These are phyloP conservation scores for Alosa alosa DNA, from an alignment of 2,113 vertebrate genomes.

Conservation along the genomic window DNA sequence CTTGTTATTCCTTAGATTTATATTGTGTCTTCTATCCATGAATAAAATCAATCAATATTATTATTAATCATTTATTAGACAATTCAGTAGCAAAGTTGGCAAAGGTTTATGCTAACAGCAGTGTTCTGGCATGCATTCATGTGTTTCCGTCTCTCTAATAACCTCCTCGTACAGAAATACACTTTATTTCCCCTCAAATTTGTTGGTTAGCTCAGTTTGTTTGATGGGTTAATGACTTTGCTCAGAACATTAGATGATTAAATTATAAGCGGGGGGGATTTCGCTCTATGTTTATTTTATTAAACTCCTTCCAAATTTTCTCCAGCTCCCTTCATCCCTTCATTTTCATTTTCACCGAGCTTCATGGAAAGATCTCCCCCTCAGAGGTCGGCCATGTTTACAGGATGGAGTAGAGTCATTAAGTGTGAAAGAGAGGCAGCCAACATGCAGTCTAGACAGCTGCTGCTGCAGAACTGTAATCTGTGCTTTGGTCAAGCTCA, in stretches of 20 bases:
- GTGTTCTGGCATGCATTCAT: too few relatives aligned
- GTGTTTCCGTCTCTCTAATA: too few relatives aligned
- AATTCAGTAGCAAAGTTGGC: not conserved
- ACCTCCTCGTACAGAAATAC: not conserved
- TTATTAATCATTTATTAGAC: not conserved
- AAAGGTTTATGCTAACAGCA: not conserved
- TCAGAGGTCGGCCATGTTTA: not conserved
- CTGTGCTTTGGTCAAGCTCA: not conserved
- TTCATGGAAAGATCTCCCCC: not conserved
- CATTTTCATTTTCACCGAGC: not conserved
- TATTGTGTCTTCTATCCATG: too few relatives aligned
- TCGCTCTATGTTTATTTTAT: not conserved
- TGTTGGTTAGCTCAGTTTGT: not conserved
- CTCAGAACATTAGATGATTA: not conserved
- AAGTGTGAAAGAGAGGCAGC: not conserved
- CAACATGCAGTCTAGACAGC: conserved; percentile 1
- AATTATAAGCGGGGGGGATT: not conserved
- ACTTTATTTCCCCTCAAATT: not conserved
- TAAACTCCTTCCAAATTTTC: not conserved
- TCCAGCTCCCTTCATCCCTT: not conserved
- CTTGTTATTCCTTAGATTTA: too few relatives aligned
- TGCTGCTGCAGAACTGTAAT: not conserved
- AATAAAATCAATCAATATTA: too few relatives aligned
- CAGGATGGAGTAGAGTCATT: not conserved
- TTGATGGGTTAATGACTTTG: not conserved